Evolutionary conservation across 2,797 vertebrate genomes (phyloP), one percentile per base, ranked within the genome.

Genomic region (Holocentrus rufus): DNA sequence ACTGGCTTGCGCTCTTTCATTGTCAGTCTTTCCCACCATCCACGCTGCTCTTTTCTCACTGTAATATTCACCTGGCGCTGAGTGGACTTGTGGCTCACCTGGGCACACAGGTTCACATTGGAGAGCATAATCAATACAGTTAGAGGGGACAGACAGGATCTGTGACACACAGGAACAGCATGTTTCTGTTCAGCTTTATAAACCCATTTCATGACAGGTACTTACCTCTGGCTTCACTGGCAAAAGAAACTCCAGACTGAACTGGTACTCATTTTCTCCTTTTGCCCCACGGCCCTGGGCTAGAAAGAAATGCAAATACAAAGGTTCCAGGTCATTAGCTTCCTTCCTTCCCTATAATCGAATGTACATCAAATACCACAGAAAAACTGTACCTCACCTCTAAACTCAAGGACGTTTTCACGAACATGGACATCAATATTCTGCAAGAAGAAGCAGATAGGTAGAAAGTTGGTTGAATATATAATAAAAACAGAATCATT

Each of bases 221-320:
- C 22, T 7, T 93, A 99, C 98, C 92, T 97, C 92, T 44, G 94
- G 83, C 67, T 95, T 96, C 0, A 99, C 96, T 0, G 94, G 91
- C 44, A 93, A 94, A 0, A 97, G 84, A 73, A 99, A 98, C 79
- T 96, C 94, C 50, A 99, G 82, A 79, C 92, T 95, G 92, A 99
- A 99, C 83, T 95, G 92, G 0, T 99, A 99, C 42, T 96, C 91
- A 65, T 99, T 95, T 82, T 95, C 95, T 72, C 98, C 98, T 92
- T 98, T 98, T 22, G 97, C 98, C 55, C 98, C 98, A 2, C 95
- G 95, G 55, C 98, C 97, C 72, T 94, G 95, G 72, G 95, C 98
- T 99, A 20, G 20, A 90, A 87, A 85, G 27, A 86, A 23, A 71
- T 7, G 76, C 9, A 27, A 76, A 23, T 49, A n/a, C 44, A 53